Evolutionary conservation across 1,140 invertebrate genomes (phyloP), one percentile per base, ranked within the genome.

Genomic region (Lanistes nyassanus): DNA sequence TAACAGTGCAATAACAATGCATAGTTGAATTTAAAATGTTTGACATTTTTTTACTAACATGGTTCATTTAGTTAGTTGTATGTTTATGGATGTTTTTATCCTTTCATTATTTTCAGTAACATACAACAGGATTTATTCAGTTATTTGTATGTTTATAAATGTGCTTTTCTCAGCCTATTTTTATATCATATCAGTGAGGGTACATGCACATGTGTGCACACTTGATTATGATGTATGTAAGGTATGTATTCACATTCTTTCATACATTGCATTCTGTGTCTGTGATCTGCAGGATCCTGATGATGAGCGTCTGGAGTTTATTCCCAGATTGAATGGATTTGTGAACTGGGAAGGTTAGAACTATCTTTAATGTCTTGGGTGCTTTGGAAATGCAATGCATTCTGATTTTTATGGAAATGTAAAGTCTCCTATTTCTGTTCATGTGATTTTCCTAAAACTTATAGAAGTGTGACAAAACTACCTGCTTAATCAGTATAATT

Each of bases 301-400:
- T 42, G 78, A 80, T 76, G 65, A 80, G 36, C 76, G 80, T 66
- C 75, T 83, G 58, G 76, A 77, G 36, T 58, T 26, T 56, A 60
- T 36, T 74, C 76, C 81, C 47, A 78, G 75, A 75, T 76, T 84
- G 55, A 53, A 81, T 16, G 73, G 79, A 39, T 80, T 83, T 80
- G 71, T 58, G n/a, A 84, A 85, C 71, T 85, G 81, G 79, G 84
- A 85, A 74, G 74, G 84, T 85, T 71, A 79, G 80, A 79, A 31
- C 26, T 64, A 9, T 64, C 7, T 64, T 21, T 76, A 64, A 36
- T 82, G 83, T 76, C 55, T 78, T 80, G 55, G 71, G 73, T 37
- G 70, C 56, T 26, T n/a, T n/a, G n/a, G n/a, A n/a, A n/a, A n/a
- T n/a, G n/a, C n/a, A n/a, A n/a, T n/a, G n/a, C n/a, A n/a, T n/a